Percentiles rank a stretch among this genome's conserved stretches.
These are phyloP conservation scores for Melanchra persicariae DNA, from an alignment of 2,888 invertebrate species.

Conservation along the genomic window DNA sequence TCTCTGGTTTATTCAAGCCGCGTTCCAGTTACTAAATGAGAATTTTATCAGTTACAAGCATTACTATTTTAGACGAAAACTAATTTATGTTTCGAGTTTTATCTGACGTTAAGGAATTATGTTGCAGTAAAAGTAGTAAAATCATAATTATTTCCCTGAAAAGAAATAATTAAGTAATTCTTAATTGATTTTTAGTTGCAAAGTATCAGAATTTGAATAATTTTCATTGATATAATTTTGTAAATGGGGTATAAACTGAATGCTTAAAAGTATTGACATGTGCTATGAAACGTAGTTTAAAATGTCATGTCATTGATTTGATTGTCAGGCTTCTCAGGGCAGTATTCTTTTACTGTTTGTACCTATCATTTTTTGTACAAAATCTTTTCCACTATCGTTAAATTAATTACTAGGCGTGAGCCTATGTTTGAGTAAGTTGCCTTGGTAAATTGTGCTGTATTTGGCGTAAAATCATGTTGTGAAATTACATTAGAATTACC, in stretches of 20 bases:
- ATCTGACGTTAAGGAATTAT: background rate
- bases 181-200: background rate
- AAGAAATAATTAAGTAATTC: background rate
- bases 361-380: slow-evolving; percentile 48
- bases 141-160: background rate
- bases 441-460: background rate
- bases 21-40: slow-evolving; percentile 10
- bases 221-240: background rate
- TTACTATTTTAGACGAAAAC: background rate
- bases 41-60: background rate
- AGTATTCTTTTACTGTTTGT: slow-evolving; percentile 34
- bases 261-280: background rate
- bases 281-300: slow-evolving; percentile 31
- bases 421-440: slow-evolving; percentile 70
- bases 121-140: rapidly evolving
- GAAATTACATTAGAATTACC: background rate
- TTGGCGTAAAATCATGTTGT: slow-evolving; percentile 20
- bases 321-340: slow-evolving; percentile 46
- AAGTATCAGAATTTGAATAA: background rate
- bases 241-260: background rate
- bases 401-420: slow-evolving; percentile 53
- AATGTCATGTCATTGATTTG: slow-evolving; percentile 62
- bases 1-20: slow-evolving; percentile 13
- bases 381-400: slow-evolving; percentile 41
- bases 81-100: background rate